These are phyloP conservation scores for Diadegma fenestrale DNA, from an alignment of 2,888 invertebrate genomes.

Conservation along the genomic window DNA sequence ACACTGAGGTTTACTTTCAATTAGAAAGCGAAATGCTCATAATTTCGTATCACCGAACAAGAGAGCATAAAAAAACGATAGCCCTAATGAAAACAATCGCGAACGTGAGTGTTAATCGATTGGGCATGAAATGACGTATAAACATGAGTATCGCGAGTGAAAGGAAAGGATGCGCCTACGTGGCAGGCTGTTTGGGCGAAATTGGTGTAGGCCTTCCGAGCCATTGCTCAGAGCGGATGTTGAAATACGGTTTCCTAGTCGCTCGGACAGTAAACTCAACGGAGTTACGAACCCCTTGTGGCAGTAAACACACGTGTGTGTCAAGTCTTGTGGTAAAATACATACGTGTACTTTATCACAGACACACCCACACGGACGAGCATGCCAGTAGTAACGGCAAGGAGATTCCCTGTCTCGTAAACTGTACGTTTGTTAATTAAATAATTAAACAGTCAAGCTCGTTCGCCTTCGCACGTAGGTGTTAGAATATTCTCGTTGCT, in stretches of 20 bases:
- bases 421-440: slow-evolving; percentile 70
- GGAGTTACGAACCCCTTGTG: slow-evolving; percentile 63
- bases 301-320: slow-evolving; percentile 65
- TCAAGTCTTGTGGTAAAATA: slow-evolving; percentile 13
- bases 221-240: slow-evolving; percentile 69
- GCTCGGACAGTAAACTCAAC: slow-evolving; percentile 68
- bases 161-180: slow-evolving; percentile 34
- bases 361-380: slow-evolving; percentile 1
- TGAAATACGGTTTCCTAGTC: slow-evolving; percentile 69
- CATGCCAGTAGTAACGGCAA: slow-evolving; percentile 11
- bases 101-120: neutral
- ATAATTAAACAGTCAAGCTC: slow-evolving; percentile 70
- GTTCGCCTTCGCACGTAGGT: slow-evolving; percentile 51
- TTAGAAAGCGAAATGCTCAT: neutral
- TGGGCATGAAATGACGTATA: slow-evolving; percentile 8
- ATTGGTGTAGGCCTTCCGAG: slow-evolving; percentile 67
- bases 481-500: slow-evolving; percentile 29
- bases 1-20: no score
- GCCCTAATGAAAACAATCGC: neutral
- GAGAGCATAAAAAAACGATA: slow-evolving; percentile 1
- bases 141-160: slow-evolving; percentile 2
- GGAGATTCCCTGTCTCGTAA: slow-evolving; percentile 62
- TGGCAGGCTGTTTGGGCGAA: slow-evolving; percentile 46
- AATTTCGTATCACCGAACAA: neutral
- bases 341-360: slow-evolving; percentile 11